A percentile compares a stretch with the other conserved stretches of the same genome.
Evolutionary conservation across 2,113 vertebrate species (phyloP).

Genomic region (Pseudopipra pipra): DNA sequence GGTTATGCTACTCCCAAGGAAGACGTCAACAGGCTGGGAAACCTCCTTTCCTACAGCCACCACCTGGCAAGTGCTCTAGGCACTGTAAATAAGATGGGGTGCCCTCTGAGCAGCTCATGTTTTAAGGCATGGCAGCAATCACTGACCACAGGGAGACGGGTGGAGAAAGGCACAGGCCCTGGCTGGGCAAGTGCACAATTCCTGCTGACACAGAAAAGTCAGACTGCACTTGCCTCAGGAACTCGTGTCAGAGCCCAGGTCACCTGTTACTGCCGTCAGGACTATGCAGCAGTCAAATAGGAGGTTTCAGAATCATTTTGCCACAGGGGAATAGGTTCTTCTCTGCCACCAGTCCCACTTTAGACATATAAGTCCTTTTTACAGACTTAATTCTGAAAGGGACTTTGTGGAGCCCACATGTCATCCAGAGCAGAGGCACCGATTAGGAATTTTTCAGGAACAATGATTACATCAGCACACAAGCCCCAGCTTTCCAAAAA

Average conservation of each 20-base stretch:
- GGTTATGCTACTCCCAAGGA: neutral
- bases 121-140: neutral
- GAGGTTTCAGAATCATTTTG: neutral
- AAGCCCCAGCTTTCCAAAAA: neutral
- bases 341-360: neutral
- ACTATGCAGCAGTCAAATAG: neutral
- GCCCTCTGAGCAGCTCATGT: neutral
- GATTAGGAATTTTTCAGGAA: neutral
- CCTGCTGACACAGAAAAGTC: neutral
- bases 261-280: neutral
- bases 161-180: neutral
- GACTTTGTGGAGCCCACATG: fast-evolving
- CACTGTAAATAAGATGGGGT: neutral
- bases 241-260: neutral
- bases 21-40: neutral
- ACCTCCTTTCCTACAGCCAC: neutral
- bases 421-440: neutral
- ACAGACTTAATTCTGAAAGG: neutral
- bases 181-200: fast-evolving
- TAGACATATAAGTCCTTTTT: fast-evolving
- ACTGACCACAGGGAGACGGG: neutral
- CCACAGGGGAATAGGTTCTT: fast-evolving
- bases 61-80: neutral
- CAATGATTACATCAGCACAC: neutral
- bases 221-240: fast-evolving